Conservation (phyloP, 2,113 vertebrate genomes). For the Myotis yumanensis region DNA sequence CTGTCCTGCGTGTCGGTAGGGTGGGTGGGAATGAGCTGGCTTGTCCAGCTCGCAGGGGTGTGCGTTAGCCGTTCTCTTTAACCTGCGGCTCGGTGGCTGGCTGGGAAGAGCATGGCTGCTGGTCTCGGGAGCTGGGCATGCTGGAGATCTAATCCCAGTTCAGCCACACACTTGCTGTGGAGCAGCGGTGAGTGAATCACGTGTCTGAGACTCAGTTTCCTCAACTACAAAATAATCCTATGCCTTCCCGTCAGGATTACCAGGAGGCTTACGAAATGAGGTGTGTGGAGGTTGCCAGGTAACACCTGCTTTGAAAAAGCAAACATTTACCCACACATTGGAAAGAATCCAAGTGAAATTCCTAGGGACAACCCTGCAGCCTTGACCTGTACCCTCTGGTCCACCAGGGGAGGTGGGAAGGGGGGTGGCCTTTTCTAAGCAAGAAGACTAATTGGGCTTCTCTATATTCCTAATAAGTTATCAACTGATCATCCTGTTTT, state of each 20-base stretch:
- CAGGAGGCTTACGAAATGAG: neutral
- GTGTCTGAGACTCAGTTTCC: neutral
- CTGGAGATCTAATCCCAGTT: neutral
- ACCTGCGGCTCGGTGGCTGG: accelerated
- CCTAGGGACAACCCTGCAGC: neutral
- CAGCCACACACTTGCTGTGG: neutral
- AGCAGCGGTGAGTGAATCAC: neutral
- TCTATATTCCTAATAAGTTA: neutral
- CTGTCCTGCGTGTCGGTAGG: neutral
- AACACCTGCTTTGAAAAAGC: neutral
- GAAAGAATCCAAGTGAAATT: neutral
- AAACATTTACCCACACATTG: neutral
- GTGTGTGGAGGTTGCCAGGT: neutral
- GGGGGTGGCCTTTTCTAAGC: neutral
- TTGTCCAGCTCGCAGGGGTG: neutral
- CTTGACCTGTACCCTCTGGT: neutral
- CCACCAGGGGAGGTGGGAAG: too few species aligned
- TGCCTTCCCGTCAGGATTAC: neutral
- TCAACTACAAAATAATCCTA: neutral
- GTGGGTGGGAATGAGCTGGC: neutral
- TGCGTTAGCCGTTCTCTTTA: neutral
- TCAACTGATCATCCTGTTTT: neutral
- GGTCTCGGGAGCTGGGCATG: neutral
- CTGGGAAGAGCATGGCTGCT: neutral
- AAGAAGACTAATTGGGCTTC: neutral